A percentile compares a stretch with the other conserved stretches of the same genome.
Conservation (phyloP, 2,888 invertebrate genomes). For the Hypomecis punctinalis region DNA sequence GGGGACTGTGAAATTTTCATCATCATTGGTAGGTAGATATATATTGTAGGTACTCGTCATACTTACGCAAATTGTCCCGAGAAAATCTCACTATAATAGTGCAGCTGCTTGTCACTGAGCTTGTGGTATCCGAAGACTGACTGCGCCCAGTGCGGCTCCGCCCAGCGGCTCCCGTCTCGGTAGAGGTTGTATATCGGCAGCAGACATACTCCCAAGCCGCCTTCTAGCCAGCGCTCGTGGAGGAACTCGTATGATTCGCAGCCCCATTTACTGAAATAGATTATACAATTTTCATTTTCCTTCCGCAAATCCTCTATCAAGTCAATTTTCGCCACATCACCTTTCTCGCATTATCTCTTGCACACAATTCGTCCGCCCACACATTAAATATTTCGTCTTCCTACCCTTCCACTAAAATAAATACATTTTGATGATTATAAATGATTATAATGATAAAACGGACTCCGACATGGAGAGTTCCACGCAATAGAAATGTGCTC, state of each 20-base stretch:
- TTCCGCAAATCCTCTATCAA: background rate
- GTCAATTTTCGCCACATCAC: background rate
- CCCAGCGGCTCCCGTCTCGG: slow-evolving; percentile 39
- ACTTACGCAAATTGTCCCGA: slow-evolving; percentile 64
- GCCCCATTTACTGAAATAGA: slow-evolving; percentile 86
- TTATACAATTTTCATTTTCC: background rate
- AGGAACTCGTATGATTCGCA: slow-evolving; percentile 85
- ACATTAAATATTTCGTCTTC: too few species aligned
- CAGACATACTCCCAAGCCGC: slow-evolving; percentile 63
- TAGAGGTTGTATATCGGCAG: slow-evolving; percentile 64
- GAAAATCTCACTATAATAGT: slow-evolving; percentile 55
- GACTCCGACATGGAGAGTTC: too few species aligned
- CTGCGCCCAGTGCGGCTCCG: slow-evolving; percentile 56
- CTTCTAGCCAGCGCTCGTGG: slow-evolving; percentile 86
- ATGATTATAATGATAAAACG: too few species aligned
- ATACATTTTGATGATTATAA: too few species aligned
- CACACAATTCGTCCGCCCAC: too few species aligned
- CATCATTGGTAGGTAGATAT: too few species aligned
- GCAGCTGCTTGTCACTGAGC: slow-evolving; percentile 55
- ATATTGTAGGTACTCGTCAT: too few species aligned
- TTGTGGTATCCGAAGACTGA: slow-evolving; percentile 62
- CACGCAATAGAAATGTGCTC: too few species aligned
- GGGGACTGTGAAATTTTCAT: too few species aligned
- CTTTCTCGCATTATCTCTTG: too few species aligned
- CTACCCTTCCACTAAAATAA: too few species aligned